Evolutionary conservation across 2,797 vertebrate species (phyloP), one percentile per base, ranked within the genome.

Genomic region (Neosilurus mollespiculum): DNA sequence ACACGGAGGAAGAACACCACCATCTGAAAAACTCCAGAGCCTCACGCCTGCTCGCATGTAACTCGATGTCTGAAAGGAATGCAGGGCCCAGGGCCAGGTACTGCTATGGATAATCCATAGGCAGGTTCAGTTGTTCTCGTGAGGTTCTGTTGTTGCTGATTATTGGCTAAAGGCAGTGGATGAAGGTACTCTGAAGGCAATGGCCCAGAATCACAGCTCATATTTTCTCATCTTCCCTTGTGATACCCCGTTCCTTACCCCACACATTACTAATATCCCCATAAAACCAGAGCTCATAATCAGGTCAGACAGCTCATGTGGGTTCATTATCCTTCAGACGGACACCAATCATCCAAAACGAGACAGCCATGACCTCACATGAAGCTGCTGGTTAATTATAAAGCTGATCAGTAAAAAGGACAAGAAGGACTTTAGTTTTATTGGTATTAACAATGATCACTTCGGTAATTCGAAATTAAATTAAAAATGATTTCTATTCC

Each of bases 51-150:
- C 85, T 87, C 59, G 66, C 73, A 87, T 16, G 20, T 56, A 67
- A 65, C 72, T 81, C 86, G 81, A 84, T 82, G 75, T 69, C 81
- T 70, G 51, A 73, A 70, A 59, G 65, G 75, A 75, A 80, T 12
- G 30, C 9, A 22, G 30, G 82, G 70, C 26, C 22, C 11, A n/a
- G 67, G 66, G 71, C 61, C 85, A 87, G 59, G 73, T 72, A 22
- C 51, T 66, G 71, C 12, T 61, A 56, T 53, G 65, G 61, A 70
- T 75, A 64, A 81, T 78, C 37, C 54, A 12, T 43, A 75, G 12
- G 75, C 82, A 53, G 58, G 11, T 59, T 77, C 15, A 18, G 67
- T 84, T 61, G 30, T 64, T 69, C 66, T 80, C 34, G 8, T 24
- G 49, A 73, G 61, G 18, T 62, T 67, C 34, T 43, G 61, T 76